Conservation (phyloP, 1,140 invertebrate genomes). For the Bombus huntii region DNA sequence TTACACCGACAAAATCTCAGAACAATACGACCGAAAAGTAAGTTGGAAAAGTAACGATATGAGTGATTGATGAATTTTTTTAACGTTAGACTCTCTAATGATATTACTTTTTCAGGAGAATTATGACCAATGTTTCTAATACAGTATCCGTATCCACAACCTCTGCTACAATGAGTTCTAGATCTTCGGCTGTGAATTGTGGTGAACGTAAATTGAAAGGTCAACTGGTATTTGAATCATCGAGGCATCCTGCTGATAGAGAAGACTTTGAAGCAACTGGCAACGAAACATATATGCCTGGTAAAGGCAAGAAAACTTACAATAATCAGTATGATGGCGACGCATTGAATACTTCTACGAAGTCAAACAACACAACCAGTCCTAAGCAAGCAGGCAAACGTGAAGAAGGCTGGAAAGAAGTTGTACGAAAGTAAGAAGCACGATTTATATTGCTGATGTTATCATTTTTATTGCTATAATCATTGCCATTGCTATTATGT, state of each 20-base stretch:
- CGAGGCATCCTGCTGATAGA: constrained; percentile 86
- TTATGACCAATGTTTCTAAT: constrained; percentile 57
- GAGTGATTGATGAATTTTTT: background rate
- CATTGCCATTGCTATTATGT: background rate
- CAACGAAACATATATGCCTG: constrained; percentile 84
- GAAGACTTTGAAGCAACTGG: constrained; percentile 88
- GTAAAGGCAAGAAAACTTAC: constrained; percentile 83
- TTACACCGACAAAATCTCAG: constrained; percentile 71
- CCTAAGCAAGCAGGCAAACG: constrained; percentile 89
- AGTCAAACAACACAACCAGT: constrained; percentile 83
- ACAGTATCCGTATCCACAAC: constrained; percentile 50
- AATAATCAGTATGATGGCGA: constrained; percentile 81
- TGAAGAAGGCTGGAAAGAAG: constrained; percentile 99
- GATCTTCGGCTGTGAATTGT: constrained; percentile 64
- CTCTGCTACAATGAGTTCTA: constrained; percentile 55
- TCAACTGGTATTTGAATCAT: constrained; percentile 84
- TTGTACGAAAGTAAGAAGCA: constrained; percentile 89
- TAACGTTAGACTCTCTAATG: constrained; percentile 1
- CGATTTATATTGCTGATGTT: background rate
- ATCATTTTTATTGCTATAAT: background rate
- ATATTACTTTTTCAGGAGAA: constrained; percentile 61
- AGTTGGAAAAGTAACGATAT: constrained; percentile 64
- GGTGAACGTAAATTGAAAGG: constrained; percentile 81
- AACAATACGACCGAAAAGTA: constrained; percentile 72
- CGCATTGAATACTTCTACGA: constrained; percentile 71